Base-by-base conservation (phyloP, 1,140 invertebrate genomes). In the Drosophila pseudoobscura region DNA sequence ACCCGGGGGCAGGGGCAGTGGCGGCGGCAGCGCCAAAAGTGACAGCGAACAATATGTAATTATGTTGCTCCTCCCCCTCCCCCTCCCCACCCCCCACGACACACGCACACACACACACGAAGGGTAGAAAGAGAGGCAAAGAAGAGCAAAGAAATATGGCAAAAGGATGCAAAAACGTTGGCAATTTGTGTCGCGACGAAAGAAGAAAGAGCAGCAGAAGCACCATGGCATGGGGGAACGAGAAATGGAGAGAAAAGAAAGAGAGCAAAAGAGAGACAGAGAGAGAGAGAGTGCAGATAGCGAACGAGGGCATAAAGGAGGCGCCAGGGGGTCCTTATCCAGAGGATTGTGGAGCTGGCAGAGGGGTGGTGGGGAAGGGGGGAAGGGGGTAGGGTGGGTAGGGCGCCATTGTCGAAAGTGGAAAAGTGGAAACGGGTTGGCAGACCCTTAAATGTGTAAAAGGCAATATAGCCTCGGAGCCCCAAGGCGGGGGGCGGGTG, bases 31-130 rank as follows among this genome's bases (percentile, higher is more conserved):
- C 80, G 59, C 78, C 83, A 87, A 87, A 87, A 87, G 82, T 87
- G 82, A 87, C 82, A 88, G 82, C 74, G 82, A 78, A 87, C 82
- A 87, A 88, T 87, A 87, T 87, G 82, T 87, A 87, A 87, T 87
- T 87, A 87, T 87, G 82, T 88, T 20, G 20, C 20, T 20, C 82
- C 51, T 55, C 71, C 68, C 58, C 61, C 51, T 71, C 68, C 58
- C 61, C 82, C 63, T 64, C 70, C 59, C 54, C 51, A 55, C 71
- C 68, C 58, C 61, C 51, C 49, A 43, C 39, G n/a, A n/a, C n/a
- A n/a, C n/a, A 41, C 50, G 50, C 26, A 24, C 39, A 75, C 71
- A 60, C 57, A 41, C 13, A 52, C 17, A n/a, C n/a, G n/a, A n/a
- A n/a, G n/a, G n/a, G n/a, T n/a, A n/a, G n/a, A n/a, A n/a, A n/a